Conservation (phyloP, 2,888 invertebrate genomes). For the Papilio gigon region DNA sequence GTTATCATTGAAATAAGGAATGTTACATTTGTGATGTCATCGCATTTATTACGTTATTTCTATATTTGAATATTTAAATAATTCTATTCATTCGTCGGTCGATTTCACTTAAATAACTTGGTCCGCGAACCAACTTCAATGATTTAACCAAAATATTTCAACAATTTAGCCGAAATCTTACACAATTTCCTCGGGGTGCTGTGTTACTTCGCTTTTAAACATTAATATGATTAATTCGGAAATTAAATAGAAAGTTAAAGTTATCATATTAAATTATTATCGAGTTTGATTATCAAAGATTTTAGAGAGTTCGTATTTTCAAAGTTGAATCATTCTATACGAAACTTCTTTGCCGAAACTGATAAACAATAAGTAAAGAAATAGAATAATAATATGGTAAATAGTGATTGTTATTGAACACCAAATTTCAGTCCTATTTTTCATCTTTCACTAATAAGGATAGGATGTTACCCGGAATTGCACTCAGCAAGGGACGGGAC, state of each 20-base stretch:
- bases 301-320: background rate
- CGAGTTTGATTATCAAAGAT: background rate
- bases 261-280: constrained; percentile 12
- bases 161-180: constrained; percentile 3
- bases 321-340: background rate
- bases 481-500: no score
- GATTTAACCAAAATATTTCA: constrained; percentile 14
- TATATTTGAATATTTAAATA: constrained; percentile 4
- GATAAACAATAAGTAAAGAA: background rate
- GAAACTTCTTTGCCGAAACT: background rate
- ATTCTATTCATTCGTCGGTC: background rate
- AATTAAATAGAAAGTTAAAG: background rate
- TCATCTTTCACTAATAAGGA: no score
- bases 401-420: no score
- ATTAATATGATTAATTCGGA: background rate
- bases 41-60: background rate
- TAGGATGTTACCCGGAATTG: no score
- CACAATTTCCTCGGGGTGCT: constrained; percentile 1
- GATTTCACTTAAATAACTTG: constrained; percentile 16
- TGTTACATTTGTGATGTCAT: background rate
- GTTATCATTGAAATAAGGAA: background rate
- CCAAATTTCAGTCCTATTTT: no score
- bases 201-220: constrained; percentile 4
- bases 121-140: constrained; percentile 2
- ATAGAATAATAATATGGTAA: background rate